phyloP scores from a whole-genome alignment of 2,888 invertebrate genomes.

The Cryptus viduatorius region DNA sequence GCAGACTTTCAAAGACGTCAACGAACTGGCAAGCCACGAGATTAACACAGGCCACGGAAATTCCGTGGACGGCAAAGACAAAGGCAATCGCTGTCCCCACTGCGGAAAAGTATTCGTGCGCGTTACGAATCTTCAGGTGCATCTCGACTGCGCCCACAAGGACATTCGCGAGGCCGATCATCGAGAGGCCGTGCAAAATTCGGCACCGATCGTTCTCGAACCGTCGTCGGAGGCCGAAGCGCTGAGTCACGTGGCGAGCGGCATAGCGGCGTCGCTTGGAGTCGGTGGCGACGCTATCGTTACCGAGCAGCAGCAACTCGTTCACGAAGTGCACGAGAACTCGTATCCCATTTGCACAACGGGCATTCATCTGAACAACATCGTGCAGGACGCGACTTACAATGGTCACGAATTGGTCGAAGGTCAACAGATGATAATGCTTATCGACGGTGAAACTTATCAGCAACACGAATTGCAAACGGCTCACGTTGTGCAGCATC shows the following conservation, averaged over 20 bases:
- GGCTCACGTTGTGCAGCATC: conserved; percentile 74
- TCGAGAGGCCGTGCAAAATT: conserved; percentile 41
- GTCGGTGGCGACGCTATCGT: conserved; percentile 87
- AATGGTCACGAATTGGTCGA: conserved; percentile 84
- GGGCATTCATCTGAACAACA: conserved; percentile 73
- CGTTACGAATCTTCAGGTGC: conserved; percentile 88
- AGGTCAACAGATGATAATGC: conserved; percentile 82
- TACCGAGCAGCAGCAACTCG: conserved; percentile 86
- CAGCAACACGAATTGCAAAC: conserved; percentile 70
- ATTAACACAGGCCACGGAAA: conserved; percentile 79
- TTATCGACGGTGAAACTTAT: conserved; percentile 79
- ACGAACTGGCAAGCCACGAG: conserved; percentile 80
- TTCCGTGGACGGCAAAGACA: conserved; percentile 74
- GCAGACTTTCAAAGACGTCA: conserved; percentile 76
- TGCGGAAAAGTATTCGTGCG: conserved; percentile 91
- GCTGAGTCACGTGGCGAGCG: conserved; percentile 86
- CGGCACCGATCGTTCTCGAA: conserved; percentile 80
- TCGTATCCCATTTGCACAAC: conserved; percentile 75
- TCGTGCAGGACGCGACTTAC: conserved; percentile 74
- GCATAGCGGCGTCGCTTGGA: conserved; percentile 87
- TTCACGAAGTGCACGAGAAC: conserved; percentile 73
- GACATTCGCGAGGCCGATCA: conserved; percentile 68
- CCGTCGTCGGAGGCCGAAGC: conserved; percentile 87
- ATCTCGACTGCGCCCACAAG: conserved; percentile 80
- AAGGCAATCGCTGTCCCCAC: conserved; percentile 88